phyloP scores from a whole-genome alignment of 2,113 vertebrate genomes.

The Phainopepla nitens region DNA sequence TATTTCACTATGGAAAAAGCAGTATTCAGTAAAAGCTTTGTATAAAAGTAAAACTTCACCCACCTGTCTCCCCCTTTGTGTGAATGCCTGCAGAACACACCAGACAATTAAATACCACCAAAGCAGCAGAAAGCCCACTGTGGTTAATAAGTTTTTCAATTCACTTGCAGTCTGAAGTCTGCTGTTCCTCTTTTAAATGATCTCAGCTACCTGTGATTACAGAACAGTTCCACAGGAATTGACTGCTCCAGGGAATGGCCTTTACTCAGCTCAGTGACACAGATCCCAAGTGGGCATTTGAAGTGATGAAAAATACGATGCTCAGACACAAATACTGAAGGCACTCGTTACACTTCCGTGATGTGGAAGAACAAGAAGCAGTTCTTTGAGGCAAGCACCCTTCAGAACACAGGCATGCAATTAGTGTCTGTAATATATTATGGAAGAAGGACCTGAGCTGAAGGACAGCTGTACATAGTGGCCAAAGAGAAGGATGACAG shows the following conservation, averaged over 20 bases:
- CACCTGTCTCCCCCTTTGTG: fast-evolving
- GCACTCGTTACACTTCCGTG: background rate
- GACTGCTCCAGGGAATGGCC: background rate
- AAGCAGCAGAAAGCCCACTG: background rate
- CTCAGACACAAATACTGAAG: background rate
- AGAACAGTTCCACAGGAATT: background rate
- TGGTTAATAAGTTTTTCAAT: background rate
- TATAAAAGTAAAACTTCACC: background rate
- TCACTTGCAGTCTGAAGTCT: background rate
- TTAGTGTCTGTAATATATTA: background rate
- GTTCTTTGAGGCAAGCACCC: background rate
- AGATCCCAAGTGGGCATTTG: background rate
- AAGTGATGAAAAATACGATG: background rate
- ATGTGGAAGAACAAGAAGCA: background rate
- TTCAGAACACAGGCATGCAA: background rate
- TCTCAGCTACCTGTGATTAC: background rate
- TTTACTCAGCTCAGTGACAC: background rate
- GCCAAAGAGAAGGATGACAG: background rate
- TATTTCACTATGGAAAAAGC: background rate
- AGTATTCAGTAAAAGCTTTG: background rate
- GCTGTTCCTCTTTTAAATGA: background rate
- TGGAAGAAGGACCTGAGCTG: background rate
- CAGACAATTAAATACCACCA: background rate
- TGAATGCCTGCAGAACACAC: background rate
- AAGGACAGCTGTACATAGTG: background rate